A percentile compares a stretch with the other conserved stretches of the same genome.
phyloP scores from a whole-genome alignment of 2,113 vertebrate genomes.

The Hypocryptadius cinnamomeus region DNA sequence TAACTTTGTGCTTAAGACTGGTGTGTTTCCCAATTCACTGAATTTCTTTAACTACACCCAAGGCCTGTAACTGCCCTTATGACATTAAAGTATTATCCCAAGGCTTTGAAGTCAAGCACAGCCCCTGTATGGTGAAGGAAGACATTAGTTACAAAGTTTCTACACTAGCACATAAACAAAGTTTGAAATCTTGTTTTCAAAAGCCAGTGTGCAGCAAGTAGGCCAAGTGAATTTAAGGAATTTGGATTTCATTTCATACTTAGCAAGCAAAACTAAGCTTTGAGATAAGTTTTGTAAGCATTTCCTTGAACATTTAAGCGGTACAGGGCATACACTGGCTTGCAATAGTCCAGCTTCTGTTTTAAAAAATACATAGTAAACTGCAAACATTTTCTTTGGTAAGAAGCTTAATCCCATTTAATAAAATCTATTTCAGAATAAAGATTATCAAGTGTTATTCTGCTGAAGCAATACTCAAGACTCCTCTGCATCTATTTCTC shows the following conservation, averaged over 20 bases:
- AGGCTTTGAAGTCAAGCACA: neutral
- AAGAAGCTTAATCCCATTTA: neutral
- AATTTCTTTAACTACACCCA: neutral
- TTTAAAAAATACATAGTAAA: neutral
- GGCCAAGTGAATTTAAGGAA: neutral
- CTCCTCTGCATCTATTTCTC: neutral
- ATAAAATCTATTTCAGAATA: neutral
- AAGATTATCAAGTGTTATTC: neutral
- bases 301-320: neutral
- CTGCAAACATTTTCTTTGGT: neutral
- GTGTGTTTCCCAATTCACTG: neutral
- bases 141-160: neutral
- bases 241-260: neutral
- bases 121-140: neutral
- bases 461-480: neutral
- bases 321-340: neutral
- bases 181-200: neutral
- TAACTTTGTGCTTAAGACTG: neutral
- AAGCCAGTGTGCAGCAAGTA: neutral
- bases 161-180: neutral
- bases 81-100: neutral
- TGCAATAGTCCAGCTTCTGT: neutral
- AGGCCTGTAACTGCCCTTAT: neutral
- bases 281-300: neutral
- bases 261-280: neutral